A percentile compares a stretch with the other conserved stretches of the same genome.
phyloP scores from a whole-genome alignment of 2,797 vertebrate species.

The Tachyglossus aculeatus region DNA sequence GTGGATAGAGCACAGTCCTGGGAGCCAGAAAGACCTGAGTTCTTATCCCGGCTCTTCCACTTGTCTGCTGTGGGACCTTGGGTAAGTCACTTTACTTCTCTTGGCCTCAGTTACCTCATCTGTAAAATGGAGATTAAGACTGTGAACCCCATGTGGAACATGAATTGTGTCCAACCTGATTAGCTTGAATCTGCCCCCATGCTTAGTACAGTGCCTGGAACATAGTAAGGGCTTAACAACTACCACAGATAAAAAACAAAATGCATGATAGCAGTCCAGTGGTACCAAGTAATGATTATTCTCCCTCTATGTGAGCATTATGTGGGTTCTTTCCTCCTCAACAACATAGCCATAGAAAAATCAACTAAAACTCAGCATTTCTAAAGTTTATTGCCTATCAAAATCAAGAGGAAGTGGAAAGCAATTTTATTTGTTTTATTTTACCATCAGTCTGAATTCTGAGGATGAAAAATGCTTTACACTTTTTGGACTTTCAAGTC shows the following conservation, averaged over 20 bases:
- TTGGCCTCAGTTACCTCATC: too few relatives aligned
- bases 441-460: slow-evolving; percentile 40
- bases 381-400: neutral
- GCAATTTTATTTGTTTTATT: slow-evolving; percentile 35
- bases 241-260: neutral
- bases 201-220: too few relatives aligned
- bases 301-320: neutral
- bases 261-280: neutral
- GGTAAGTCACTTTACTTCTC: too few relatives aligned
- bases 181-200: too few relatives aligned
- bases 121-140: too few relatives aligned
- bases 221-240: too few relatives aligned
- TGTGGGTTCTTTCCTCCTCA: slow-evolving; percentile 3
- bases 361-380: neutral
- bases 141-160: too few relatives aligned
- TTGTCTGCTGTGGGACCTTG: too few relatives aligned
- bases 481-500: slow-evolving; percentile 53
- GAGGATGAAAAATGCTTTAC: slow-evolving; percentile 28
- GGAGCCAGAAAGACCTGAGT: too few relatives aligned
- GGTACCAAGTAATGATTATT: slow-evolving; percentile 9
- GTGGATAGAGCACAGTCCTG: too few relatives aligned
- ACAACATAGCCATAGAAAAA: neutral
- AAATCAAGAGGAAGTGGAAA: neutral
- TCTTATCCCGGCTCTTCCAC: too few relatives aligned
- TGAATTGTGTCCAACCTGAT: too few relatives aligned